Percentiles rank a stretch among this genome's conserved stretches.
Evolutionary conservation across 2,888 invertebrate species (phyloP).

Genomic region (Euproctis similis): DNA sequence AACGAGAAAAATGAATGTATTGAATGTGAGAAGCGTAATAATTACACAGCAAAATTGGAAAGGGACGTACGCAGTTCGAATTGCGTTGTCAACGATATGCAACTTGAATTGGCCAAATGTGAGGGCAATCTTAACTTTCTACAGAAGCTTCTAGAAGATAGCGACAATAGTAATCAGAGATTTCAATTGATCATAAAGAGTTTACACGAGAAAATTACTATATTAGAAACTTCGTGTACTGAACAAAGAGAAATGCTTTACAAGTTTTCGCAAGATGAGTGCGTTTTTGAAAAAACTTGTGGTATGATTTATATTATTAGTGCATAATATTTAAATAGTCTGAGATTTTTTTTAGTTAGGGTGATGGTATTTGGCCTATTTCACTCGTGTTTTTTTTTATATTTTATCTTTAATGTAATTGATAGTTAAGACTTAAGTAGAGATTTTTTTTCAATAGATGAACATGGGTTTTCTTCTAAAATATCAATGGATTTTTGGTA

Average conservation of each 20-base stretch:
- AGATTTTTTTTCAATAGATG: no score
- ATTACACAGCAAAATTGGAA: constrained; percentile 37
- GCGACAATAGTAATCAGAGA: constrained; percentile 35
- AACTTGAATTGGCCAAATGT: constrained; percentile 37
- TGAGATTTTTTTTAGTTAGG: no score
- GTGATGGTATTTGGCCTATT: no score
- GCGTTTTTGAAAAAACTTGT: constrained; percentile 33
- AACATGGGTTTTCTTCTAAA: no score
- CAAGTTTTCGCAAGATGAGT: constrained; percentile 28
- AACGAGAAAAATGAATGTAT: constrained; percentile 32
- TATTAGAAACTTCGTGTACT: constrained; percentile 36
- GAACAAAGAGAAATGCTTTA: constrained; percentile 35
- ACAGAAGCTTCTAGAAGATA: constrained; percentile 37
- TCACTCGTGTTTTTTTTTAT: no score
- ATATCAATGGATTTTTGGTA: no score
- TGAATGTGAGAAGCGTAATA: constrained; percentile 38
- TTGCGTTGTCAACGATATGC: constrained; percentile 31
- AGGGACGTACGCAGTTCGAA: constrained; percentile 31
- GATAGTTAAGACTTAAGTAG: no score
- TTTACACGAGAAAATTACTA: constrained; percentile 36
- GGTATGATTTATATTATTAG: constrained; percentile 23
- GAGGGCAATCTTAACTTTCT: constrained; percentile 44
- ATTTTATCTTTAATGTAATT: no score
- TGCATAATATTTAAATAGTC: constrained; percentile 1
- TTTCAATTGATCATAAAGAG: constrained; percentile 33